Percentiles rank a stretch among this genome's conserved stretches.
Evolutionary conservation across 2,797 vertebrate genomes (phyloP).

Genomic region (Mergus octosetaceus): DNA sequence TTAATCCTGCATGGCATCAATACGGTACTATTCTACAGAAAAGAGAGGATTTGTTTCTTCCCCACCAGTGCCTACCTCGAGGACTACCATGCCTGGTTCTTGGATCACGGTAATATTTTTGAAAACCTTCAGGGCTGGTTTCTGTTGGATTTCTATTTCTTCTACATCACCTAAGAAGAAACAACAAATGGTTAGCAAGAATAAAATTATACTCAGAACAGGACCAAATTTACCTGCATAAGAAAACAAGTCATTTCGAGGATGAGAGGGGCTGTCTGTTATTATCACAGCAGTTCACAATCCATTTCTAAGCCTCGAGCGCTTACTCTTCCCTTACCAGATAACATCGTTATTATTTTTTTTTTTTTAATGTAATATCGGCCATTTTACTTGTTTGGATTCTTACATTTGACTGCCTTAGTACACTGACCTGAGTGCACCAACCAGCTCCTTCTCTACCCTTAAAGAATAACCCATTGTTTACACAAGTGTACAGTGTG

Average conservation of each 20-base stretch:
- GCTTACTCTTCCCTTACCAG: background rate
- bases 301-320: background rate
- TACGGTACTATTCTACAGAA: background rate
- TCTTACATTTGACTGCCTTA: background rate
- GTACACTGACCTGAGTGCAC: background rate
- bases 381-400: background rate
- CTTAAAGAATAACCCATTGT: background rate
- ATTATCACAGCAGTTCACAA: background rate
- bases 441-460: background rate
- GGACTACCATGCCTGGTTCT: constrained; percentile 89
- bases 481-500: background rate
- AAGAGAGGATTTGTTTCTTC: background rate
- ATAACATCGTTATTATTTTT: background rate
- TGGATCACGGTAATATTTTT: constrained; percentile 91
- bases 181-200: background rate
- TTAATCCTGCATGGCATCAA: background rate
- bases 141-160: constrained; percentile 91
- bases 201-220: background rate
- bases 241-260: background rate
- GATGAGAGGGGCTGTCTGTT: background rate
- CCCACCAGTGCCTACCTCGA: constrained; percentile 84
- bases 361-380: background rate
- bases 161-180: constrained; percentile 87
- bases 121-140: constrained; percentile 90
- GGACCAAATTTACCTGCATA: background rate